A percentile compares a stretch with the other conserved stretches of the same genome.
phyloP scores from a whole-genome alignment of 2,797 vertebrate species.

The Acomys russatus region DNA sequence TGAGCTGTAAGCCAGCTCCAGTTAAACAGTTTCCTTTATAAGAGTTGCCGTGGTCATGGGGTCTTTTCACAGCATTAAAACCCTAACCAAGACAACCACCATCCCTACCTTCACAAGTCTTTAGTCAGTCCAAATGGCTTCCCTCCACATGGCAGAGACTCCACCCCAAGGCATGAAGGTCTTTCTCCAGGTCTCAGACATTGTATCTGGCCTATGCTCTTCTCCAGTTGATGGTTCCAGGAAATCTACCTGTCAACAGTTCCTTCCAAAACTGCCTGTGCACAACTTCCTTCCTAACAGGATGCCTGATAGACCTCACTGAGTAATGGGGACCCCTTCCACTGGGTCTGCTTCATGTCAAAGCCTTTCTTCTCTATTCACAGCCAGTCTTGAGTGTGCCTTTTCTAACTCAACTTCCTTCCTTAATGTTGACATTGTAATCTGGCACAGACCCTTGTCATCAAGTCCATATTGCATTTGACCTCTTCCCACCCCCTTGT shows the following conservation, averaged over 20 bases:
- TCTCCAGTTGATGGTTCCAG: background rate
- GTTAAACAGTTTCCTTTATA: background rate
- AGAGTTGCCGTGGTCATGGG: background rate
- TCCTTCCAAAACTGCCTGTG: background rate
- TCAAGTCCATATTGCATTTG: background rate
- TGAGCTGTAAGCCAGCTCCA: background rate
- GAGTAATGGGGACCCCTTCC: background rate
- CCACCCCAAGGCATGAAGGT: background rate
- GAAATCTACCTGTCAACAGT: background rate
- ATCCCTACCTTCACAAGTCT: background rate
- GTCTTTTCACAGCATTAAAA: background rate
- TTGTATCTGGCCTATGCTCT: background rate
- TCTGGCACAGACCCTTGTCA: background rate
- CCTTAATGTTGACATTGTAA: background rate
- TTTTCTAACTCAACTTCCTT: background rate
- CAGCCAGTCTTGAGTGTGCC: background rate
- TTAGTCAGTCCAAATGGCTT: background rate
- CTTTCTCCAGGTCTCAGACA: background rate
- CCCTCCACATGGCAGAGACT: background rate
- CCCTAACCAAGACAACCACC: background rate
- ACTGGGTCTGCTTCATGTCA: background rate
- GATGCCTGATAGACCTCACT: background rate
- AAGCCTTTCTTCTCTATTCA: constrained; percentile 1
- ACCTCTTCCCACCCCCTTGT: background rate
- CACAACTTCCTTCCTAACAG: background rate